These are phyloP conservation scores for Brachionus manjavacas DNA, from an alignment of 1,140 invertebrate genomes.

Conservation along the genomic window DNA sequence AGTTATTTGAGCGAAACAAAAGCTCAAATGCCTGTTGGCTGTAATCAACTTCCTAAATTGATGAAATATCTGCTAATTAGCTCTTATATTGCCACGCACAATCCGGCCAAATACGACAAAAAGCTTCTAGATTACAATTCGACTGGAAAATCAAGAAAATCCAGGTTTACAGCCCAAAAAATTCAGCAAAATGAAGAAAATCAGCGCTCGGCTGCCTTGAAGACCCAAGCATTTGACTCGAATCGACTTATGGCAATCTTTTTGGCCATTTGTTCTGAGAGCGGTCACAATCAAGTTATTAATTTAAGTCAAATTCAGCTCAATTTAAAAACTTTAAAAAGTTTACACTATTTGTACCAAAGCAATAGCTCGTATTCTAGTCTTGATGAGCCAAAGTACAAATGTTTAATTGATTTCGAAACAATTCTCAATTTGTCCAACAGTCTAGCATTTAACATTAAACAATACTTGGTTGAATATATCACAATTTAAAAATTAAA, in stretches of 20 bases:
- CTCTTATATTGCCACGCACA: constrained; percentile 37
- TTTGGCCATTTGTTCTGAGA: constrained; percentile 20
- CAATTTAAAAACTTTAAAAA: constrained; percentile 31
- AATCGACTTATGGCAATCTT: constrained; percentile 33
- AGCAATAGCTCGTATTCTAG: constrained; percentile 31
- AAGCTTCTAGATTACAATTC: constrained; percentile 32
- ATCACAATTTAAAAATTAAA: constrained; percentile 10
- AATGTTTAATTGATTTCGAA: constrained; percentile 40
- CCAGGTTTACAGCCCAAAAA: constrained; percentile 26
- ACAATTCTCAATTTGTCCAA: constrained; percentile 23
- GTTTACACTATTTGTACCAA: constrained; percentile 23
- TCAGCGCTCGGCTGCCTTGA: constrained; percentile 36
- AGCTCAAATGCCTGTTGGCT: neutral
- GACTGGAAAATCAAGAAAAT: constrained; percentile 15
- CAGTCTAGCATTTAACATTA: constrained; percentile 36
- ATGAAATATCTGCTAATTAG: constrained; percentile 37
- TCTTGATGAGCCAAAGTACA: constrained; percentile 33
- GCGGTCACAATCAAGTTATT: constrained; percentile 4
- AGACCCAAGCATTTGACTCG: constrained; percentile 19
- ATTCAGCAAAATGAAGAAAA: constrained; percentile 41
- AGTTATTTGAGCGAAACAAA: neutral
- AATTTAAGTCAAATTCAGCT: constrained; percentile 33
- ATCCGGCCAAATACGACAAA: constrained; percentile 42
- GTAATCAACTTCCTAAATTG: constrained; percentile 37
- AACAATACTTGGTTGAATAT: constrained; percentile 38